Base-by-base conservation (phyloP, 2,888 invertebrate species). In the Tetropium fuscum region DNA sequence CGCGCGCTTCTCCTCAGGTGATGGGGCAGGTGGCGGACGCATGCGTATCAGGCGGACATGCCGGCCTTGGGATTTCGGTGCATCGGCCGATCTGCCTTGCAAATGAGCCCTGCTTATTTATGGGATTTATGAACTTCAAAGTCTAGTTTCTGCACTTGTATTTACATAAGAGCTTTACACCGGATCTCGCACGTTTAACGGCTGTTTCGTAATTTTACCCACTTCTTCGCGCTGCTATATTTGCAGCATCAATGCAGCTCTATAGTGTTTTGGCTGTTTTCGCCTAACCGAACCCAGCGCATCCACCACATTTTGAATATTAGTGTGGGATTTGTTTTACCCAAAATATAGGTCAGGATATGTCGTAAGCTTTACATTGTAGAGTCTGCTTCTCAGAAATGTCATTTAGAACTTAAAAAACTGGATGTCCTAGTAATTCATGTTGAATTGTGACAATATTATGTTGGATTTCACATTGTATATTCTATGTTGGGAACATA, bases 71-170 rank as follows among this genome's bases (percentile, higher is more conserved):
- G 66, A 71, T 68, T 72, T 72, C 74, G 76, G 77, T 79, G 80
- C 78, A 79, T 80, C 78, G 76, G 64, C 78, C 78, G 74, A 78
- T 81, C 80, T 81, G 81, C 80, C 80, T 81, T 80, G 80, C 80
- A 81, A 81, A 81, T 81, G 78, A 80, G 78, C 72, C 58, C 64
- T 73, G 79, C 80, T 80, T 80, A 80, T 81, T 81, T 80, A 81
- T 80, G 81, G 80, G 80, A 80, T 81, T 80, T 80, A 79, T 81
- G 81, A 81, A 81, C 81, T 81, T 81, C 79, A 79, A 79, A 79
- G 74, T 78, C 63, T 51, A 51, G 51, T 51, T 51, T 51, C 51
- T 51, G 51, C 19, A 51, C 40, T 51, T 51, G 20, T 48, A 51
- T 51, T 51, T 51, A 38, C 51, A 51, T 51, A 51, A 25, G 40